Percentiles rank a stretch among this genome's conserved stretches.
Evolutionary conservation across 2,888 invertebrate genomes (phyloP).

Genomic region (Drosophila borborema): DNA sequence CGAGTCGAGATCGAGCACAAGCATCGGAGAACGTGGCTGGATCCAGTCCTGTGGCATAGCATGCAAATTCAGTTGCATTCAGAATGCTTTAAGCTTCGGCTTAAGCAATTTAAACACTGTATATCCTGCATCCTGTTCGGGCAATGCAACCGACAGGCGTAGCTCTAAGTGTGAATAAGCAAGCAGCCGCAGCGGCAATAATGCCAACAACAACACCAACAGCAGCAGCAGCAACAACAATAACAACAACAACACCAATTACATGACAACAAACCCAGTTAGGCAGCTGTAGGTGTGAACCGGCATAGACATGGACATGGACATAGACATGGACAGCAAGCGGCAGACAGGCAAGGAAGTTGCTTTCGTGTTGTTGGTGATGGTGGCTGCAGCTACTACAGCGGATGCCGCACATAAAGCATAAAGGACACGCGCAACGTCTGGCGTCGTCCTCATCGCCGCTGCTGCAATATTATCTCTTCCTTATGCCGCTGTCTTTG

Average conservation of each 20-base stretch:
- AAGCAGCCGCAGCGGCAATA: slow-evolving; percentile 47
- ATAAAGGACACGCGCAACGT: slow-evolving; percentile 69
- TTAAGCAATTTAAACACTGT: slow-evolving; percentile 74
- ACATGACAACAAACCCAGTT: slow-evolving; percentile 57
- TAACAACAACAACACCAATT: slow-evolving; percentile 63
- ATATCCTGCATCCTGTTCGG: slow-evolving; percentile 71
- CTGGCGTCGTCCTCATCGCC: slow-evolving; percentile 29
- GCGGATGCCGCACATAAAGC: slow-evolving; percentile 73
- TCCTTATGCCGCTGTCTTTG: slow-evolving; percentile 68
- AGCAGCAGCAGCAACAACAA: slow-evolving; percentile 33
- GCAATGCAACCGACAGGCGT: slow-evolving; percentile 50
- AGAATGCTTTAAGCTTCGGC: slow-evolving; percentile 62
- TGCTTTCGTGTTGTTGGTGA: slow-evolving; percentile 16
- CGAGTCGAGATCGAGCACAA: not conserved
- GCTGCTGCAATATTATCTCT: slow-evolving; percentile 66
- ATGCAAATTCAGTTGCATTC: slow-evolving; percentile 66
- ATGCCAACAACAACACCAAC: slow-evolving; percentile 54
- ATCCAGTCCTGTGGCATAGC: slow-evolving; percentile 18
- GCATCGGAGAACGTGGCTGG: not conserved
- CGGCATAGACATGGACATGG: slow-evolving; percentile 32
- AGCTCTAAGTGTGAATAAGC: slow-evolving; percentile 63
- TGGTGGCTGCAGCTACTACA: slow-evolving; percentile 33
- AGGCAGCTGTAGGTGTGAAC: slow-evolving; percentile 45
- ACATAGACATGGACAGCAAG: slow-evolving; percentile 10
- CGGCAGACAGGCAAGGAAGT: slow-evolving; percentile 18